Evolutionary conservation across 1,140 invertebrate genomes (phyloP).

Genomic region (Drosophila arizonae): DNA sequence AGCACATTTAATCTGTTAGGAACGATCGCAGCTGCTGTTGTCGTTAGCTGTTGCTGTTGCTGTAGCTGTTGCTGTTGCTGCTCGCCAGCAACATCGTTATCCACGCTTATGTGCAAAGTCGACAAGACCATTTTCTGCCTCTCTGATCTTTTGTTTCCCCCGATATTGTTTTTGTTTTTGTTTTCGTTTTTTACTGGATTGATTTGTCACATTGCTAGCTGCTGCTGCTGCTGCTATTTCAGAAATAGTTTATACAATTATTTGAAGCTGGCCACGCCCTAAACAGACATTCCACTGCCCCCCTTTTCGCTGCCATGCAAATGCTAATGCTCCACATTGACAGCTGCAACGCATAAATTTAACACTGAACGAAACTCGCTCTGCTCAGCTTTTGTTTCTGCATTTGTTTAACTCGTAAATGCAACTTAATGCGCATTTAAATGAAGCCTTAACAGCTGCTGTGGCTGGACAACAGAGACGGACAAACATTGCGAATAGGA

Average conservation of each 20-base stretch:
- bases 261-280: constrained; percentile 18
- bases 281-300: constrained; percentile 5
- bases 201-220: neutral
- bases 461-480: neutral
- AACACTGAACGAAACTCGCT: constrained; percentile 35
- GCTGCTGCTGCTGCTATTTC: neutral
- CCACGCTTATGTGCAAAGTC: constrained; percentile 70
- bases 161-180: neutral
- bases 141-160: neutral
- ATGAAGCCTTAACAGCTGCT: constrained; percentile 28
- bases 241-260: neutral
- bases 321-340: constrained; percentile 37
- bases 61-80: constrained; percentile 8
- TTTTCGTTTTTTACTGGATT: neutral
- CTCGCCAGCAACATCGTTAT: constrained; percentile 51
- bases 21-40: constrained; percentile 1
- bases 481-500: no score
- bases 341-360: constrained; percentile 68
- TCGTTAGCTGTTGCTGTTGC: constrained; percentile 7
- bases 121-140: constrained; percentile 67
- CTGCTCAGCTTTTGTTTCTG: constrained; percentile 17
- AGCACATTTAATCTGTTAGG: constrained; percentile 1
- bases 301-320: constrained; percentile 40
- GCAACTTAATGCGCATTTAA: constrained; percentile 72
- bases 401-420: constrained; percentile 53